A percentile compares a stretch with the other conserved stretches of the same genome.
These are phyloP conservation scores for Chaunax sp. DNA, from an alignment of 2,797 vertebrate genomes.

Conservation along the genomic window DNA sequence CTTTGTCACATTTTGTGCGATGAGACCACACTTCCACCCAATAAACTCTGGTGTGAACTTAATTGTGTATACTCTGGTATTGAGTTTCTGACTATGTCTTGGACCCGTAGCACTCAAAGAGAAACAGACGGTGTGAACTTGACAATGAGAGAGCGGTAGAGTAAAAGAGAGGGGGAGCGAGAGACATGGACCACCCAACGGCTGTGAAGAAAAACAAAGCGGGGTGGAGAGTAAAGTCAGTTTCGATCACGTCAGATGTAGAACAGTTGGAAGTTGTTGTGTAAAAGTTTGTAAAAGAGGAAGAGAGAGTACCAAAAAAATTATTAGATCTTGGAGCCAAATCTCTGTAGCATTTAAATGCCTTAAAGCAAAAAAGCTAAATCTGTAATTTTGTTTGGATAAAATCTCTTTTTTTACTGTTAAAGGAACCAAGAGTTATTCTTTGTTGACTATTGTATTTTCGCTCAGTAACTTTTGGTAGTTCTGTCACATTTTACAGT, in stretches of 20 bases:
- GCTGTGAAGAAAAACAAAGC: conserved; percentile 77
- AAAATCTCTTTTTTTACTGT: background rate
- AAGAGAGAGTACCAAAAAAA: background rate
- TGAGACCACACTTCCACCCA: conserved; percentile 71
- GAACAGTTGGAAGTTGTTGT: conserved; percentile 55
- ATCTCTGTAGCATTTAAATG: conserved; percentile 10
- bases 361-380: background rate
- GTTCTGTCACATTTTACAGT: no score
- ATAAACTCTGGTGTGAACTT: conserved; percentile 79
- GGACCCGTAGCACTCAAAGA: conserved; percentile 64
- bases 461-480: no score
- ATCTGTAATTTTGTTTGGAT: background rate
- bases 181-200: conserved; percentile 77
- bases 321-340: background rate
- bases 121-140: conserved; percentile 74
- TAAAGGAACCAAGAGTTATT: background rate
- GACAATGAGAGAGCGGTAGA: conserved; percentile 64
- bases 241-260: conserved; percentile 60
- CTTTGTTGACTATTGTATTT: no score
- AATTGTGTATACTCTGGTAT: conserved; percentile 80
- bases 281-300: conserved; percentile 40
- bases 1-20: conserved; percentile 59
- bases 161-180: conserved; percentile 34
- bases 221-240: conserved; percentile 64
- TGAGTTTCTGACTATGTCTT: conserved; percentile 63